Evolutionary conservation across 2,797 vertebrate species (phyloP).

Genomic region (Leptodactylus fallax): DNA sequence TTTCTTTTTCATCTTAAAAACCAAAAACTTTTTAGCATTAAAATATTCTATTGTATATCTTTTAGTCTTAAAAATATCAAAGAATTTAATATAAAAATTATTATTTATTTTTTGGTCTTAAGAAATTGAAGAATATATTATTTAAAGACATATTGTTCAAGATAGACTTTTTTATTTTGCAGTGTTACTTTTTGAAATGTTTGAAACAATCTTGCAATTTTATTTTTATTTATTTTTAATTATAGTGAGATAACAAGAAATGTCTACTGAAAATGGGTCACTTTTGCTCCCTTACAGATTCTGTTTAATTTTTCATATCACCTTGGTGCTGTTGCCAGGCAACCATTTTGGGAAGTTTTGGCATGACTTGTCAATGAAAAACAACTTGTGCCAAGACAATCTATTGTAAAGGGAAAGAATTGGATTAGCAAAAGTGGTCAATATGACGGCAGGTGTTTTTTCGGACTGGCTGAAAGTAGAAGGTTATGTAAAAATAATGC

Average conservation of each 20-base stretch:
- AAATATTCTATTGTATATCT: too few relatives aligned
- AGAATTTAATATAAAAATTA: too few relatives aligned
- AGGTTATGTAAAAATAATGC: conserved; percentile 27
- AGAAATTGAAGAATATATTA: background rate
- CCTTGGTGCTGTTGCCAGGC: background rate
- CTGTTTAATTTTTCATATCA: conserved; percentile 9
- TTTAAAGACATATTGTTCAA: too few relatives aligned
- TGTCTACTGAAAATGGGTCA: background rate
- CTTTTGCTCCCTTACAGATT: too few relatives aligned
- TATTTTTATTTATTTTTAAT: background rate
- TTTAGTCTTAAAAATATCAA: background rate
- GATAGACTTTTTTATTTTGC: too few relatives aligned
- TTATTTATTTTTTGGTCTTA: too few relatives aligned
- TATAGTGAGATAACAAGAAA: too few relatives aligned
- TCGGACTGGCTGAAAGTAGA: conserved; percentile 1
- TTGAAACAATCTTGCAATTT: background rate
- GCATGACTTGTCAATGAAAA: background rate
- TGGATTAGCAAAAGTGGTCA: background rate
- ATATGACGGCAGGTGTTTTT: conserved; percentile 15
- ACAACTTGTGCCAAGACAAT: background rate
- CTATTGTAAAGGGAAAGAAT: background rate
- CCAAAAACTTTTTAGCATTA: background rate
- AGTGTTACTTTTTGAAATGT: too few relatives aligned
- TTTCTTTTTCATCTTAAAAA: background rate
- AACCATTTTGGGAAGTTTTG: background rate